phyloP scores from a whole-genome alignment of 1,140 invertebrate genomes.

The Ptiloglossa arizonensis region DNA sequence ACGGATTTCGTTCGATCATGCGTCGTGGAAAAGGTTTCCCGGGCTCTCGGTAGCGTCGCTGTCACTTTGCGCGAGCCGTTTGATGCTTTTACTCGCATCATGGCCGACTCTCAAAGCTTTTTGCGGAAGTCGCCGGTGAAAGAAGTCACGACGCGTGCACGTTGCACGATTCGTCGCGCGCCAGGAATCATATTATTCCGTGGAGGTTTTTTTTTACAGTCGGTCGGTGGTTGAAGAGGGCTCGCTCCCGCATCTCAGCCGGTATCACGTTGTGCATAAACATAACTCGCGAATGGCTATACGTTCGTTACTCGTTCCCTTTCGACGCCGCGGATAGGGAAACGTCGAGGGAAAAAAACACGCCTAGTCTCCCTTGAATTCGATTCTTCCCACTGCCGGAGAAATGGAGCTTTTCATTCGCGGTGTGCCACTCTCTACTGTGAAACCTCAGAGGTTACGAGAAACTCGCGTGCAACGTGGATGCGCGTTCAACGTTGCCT shows the following conservation, averaged over 20 bases:
- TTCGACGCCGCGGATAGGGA: background rate
- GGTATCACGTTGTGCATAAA: background rate
- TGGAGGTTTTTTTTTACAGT: slow-evolving; percentile 1
- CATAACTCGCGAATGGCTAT: slow-evolving; percentile 42
- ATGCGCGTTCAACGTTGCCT: too few relatives aligned
- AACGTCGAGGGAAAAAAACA: background rate
- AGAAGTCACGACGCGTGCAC: slow-evolving; percentile 11
- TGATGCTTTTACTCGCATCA: slow-evolving; percentile 47
- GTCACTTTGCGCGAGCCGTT: slow-evolving; percentile 40
- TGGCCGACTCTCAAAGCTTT: slow-evolving; percentile 46
- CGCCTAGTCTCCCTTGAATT: background rate
- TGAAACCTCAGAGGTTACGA: too few relatives aligned
- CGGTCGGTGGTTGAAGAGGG: background rate
- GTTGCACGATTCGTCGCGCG: background rate
- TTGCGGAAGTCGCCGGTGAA: slow-evolving; percentile 18
- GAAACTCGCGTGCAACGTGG: too few relatives aligned
- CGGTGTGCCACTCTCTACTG: too few relatives aligned
- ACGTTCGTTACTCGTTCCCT: slow-evolving; percentile 26
- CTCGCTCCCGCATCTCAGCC: background rate
- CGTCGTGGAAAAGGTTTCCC: slow-evolving; percentile 12
- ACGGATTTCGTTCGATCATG: slow-evolving; percentile 47
- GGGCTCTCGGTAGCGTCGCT: background rate
- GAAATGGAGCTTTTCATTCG: slow-evolving; percentile 18
- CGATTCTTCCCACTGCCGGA: background rate
- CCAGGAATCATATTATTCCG: slow-evolving; percentile 22